Percentiles rank a stretch among this genome's conserved stretches.
phyloP scores from a whole-genome alignment of 35 echinoderm and acorn worm species.

The Apostichopus californicus region DNA sequence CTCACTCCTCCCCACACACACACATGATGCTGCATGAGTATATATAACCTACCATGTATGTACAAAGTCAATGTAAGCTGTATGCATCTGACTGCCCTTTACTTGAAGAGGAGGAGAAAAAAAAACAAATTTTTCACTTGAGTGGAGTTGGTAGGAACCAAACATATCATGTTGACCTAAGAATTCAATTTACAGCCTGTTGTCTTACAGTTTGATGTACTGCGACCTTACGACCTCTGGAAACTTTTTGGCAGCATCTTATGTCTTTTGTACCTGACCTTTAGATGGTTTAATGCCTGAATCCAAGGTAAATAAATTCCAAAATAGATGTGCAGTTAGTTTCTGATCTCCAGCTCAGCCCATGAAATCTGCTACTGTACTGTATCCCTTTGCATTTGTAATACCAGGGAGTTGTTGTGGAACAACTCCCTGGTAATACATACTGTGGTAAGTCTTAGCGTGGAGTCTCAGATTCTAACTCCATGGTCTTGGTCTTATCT shows the following conservation, averaged over 20 bases:
- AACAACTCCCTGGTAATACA: too few species aligned
- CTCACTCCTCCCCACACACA: too few species aligned
- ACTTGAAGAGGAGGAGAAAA: not conserved
- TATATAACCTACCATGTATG: too few species aligned
- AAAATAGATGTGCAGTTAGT: not conserved
- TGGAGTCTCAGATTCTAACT: too few species aligned
- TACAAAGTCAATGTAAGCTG: too few species aligned
- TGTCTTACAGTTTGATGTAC: not conserved
- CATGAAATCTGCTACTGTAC: not conserved
- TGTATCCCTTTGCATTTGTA: too few species aligned
- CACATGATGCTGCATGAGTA: too few species aligned
- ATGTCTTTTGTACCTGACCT: not conserved
- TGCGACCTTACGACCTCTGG: not conserved
- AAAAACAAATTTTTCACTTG: not conserved
- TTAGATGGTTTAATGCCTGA: not conserved
- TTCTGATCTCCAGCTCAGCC: not conserved
- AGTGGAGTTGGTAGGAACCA: not conserved
- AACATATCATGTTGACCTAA: not conserved
- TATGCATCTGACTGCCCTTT: too few species aligned
- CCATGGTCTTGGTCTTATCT: too few species aligned
- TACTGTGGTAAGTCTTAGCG: too few species aligned
- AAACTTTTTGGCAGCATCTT: not conserved
- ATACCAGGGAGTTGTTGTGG: too few species aligned
- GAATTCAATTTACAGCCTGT: not conserved
- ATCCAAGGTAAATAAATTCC: not conserved